Percentiles rank a stretch among this genome's conserved stretches.
These are phyloP conservation scores for Martes flavigula DNA, from an alignment of 2,797 vertebrate species.

Conservation along the genomic window DNA sequence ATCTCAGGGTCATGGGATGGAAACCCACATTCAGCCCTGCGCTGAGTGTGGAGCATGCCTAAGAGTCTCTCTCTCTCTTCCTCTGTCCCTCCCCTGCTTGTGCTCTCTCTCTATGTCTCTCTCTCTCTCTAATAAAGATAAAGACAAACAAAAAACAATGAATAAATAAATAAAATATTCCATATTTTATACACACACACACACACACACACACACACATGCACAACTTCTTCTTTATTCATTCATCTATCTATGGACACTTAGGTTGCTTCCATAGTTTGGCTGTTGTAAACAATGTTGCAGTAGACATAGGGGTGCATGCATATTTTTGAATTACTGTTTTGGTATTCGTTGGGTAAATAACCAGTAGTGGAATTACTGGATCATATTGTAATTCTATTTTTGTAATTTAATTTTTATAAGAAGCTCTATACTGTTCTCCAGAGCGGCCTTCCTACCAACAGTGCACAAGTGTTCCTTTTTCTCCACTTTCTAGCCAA, in stretches of 20 bases:
- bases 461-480: neutral
- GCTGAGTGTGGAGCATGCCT: neutral
- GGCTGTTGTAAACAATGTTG: neutral
- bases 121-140: no score
- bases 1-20: neutral
- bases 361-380: neutral
- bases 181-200: no score
- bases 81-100: neutral
- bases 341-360: neutral
- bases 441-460: neutral
- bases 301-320: neutral
- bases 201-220: neutral
- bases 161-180: no score
- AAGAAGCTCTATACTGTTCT: neutral
- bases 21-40: neutral
- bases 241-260: neutral
- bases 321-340: neutral
- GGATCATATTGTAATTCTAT: neutral
- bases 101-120: no score
- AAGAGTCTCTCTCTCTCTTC: neutral
- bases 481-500: neutral
- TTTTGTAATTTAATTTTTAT: neutral
- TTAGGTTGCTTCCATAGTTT: neutral
- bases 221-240: neutral
- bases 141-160: no score